phyloP scores from a whole-genome alignment of 2,888 invertebrate genomes.

The Omphaloscelis lunosa region DNA sequence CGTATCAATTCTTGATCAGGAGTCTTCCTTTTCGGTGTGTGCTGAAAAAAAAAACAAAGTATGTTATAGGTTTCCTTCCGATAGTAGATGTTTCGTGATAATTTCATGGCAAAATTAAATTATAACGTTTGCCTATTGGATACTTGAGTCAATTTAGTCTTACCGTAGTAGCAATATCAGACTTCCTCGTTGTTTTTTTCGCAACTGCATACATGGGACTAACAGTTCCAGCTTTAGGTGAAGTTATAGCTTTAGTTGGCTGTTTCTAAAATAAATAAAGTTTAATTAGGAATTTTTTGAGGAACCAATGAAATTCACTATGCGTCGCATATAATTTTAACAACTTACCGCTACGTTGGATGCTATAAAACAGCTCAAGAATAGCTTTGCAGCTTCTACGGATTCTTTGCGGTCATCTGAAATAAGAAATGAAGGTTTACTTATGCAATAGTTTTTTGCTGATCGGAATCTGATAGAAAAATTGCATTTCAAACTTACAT shows the following conservation, averaged over 20 bases:
- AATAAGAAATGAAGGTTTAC: conserved; percentile 11
- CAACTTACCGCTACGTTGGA: conserved; percentile 62
- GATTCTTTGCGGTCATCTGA: conserved; percentile 63
- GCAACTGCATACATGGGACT: conserved; percentile 27
- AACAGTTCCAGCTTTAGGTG: conserved; percentile 31
- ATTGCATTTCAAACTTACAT: conserved; percentile 19
- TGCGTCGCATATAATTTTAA: not conserved
- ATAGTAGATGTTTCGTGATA: not conserved
- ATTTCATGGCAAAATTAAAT: not conserved
- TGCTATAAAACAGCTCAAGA: conserved; percentile 69
- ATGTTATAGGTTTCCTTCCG: no score
- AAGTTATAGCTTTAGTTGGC: not conserved
- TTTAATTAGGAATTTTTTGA: not conserved
- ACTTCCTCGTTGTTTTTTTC: conserved; percentile 7
- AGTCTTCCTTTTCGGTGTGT: conserved; percentile 22
- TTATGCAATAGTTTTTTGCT: not conserved
- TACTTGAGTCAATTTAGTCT: not conserved
- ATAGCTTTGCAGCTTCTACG: conserved; percentile 66
- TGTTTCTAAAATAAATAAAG: conserved; percentile 27
- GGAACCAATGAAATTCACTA: not conserved
- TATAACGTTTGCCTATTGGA: not conserved
- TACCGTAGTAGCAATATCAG: conserved; percentile 27
- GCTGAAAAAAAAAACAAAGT: conserved; percentile 20
- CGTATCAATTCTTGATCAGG: conserved; percentile 29
- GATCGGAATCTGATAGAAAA: conserved; percentile 9